phyloP scores from a whole-genome alignment of 23 tunicate genomes.

The Ascidia mentula region DNA sequence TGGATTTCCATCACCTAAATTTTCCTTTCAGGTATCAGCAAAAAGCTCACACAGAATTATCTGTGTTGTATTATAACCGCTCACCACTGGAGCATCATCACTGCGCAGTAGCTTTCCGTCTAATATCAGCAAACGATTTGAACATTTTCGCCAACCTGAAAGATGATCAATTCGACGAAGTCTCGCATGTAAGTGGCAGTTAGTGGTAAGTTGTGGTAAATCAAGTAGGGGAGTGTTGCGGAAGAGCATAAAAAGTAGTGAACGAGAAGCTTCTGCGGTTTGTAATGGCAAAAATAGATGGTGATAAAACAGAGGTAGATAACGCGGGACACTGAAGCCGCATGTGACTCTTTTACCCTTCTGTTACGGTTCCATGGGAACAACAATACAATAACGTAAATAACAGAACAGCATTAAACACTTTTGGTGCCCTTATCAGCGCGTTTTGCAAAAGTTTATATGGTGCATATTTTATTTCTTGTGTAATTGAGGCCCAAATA shows the following conservation, averaged over 20 bases:
- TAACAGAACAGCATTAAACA: no score
- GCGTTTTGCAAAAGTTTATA: no score
- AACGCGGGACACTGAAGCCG: no score
- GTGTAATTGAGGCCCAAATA: not conserved
- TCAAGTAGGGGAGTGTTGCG: not conserved
- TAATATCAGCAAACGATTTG: constrained; percentile 25
- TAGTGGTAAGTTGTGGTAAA: not conserved
- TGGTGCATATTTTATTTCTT: no score
- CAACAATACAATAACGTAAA: no score
- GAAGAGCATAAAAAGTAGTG: not conserved
- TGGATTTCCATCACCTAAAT: no score
- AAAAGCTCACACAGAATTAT: constrained; percentile 51
- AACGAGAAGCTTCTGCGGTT: not conserved
- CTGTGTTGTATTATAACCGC: constrained; percentile 28
- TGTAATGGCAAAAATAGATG: no score
- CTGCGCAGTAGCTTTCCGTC: constrained; percentile 46
- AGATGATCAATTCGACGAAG: constrained; percentile 15
- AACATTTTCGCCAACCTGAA: constrained; percentile 40
- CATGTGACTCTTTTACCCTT: no score
- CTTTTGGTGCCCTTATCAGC: no score
- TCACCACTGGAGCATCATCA: constrained; percentile 61
- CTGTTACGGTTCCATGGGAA: no score
- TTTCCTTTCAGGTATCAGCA: constrained; percentile 19
- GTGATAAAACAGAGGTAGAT: no score
- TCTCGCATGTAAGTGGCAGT: constrained; percentile 22